Base-by-base conservation (phyloP, 2,113 vertebrate genomes). In the Sterrhoptilus dennistouni region DNA sequence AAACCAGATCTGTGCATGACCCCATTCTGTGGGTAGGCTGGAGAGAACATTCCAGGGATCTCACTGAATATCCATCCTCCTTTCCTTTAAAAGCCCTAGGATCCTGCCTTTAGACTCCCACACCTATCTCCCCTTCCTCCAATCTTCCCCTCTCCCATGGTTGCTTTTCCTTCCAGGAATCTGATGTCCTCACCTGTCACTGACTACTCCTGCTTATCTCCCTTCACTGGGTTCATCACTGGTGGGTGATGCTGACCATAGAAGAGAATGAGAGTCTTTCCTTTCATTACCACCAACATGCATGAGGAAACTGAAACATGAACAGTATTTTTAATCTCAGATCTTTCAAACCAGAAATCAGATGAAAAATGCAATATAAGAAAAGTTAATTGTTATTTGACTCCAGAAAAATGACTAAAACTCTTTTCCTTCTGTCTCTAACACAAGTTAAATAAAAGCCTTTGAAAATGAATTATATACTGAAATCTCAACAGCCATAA, bases 21-120 rank as follows among this genome's bases (percentile, higher is more conserved):
- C 18, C 22, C 45, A n/a, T 15, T 20, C 13, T 36, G 2, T 1
- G 1, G 4, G 8, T 14, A 59, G 25, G 8, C 15, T 70, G 29
- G 17, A 56, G 35, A 75, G 14, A 78, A 5, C 4, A 71, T 33
- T 15, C 25, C 38, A 50, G 15, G 3, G 10, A n/a, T 38, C 20
- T 50, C 84, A 45, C 6, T n/a, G n/a, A 24, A n/a, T 45, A 63
- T 49, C 2, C 2, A 29, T 18, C 5, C 24, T 89, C 8, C 14
- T 80, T 68, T 82, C 25, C 16, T 35, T 49, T 64, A 42, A 83
- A 89, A 44, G 23, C 3, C 31, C 22, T 17, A 25, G 13, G 12
- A 42, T 11, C 2, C n/a, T 71, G 23, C 24, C 36, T 83, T 24
- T 65, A 35, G 12, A 23, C 8, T 56, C 24, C 17, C 24, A 29